phyloP scores from a whole-genome alignment of 2,797 vertebrate species.

The Acipenser oxyrinchus region DNA sequence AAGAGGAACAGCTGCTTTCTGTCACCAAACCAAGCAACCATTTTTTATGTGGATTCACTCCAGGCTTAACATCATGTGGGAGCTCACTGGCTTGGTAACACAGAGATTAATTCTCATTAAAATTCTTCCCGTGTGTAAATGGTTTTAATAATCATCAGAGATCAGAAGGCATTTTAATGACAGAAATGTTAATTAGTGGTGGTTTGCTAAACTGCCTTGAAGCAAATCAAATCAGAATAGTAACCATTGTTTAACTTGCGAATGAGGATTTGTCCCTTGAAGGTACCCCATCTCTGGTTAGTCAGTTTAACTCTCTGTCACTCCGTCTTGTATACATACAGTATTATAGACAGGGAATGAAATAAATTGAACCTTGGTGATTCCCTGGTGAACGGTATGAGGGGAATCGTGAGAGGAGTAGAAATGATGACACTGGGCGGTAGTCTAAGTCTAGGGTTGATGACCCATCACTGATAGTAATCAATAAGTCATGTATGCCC shows the following conservation, averaged over 20 bases:
- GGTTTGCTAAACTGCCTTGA: not conserved
- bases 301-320: no score
- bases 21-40: not conserved
- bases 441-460: no score
- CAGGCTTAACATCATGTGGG: not conserved
- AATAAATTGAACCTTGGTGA: no score
- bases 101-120: not conserved
- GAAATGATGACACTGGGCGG: no score
- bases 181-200: not conserved
- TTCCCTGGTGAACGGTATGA: no score
- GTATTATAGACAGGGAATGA: no score
- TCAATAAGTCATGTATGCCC: no score
- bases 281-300: not conserved
- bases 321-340: no score
- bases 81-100: not conserved
- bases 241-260: not conserved
- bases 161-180: not conserved
- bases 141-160: conserved; percentile 1
- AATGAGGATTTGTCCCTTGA: not conserved
- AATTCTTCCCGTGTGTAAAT: not conserved
- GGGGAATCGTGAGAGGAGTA: no score
- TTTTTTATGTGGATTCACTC: not conserved
- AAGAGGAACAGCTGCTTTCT: no score
- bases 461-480: no score
- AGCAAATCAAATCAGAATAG: not conserved